phyloP scores from a whole-genome alignment of 2,797 vertebrate species.

The Anguilla marmorata region DNA sequence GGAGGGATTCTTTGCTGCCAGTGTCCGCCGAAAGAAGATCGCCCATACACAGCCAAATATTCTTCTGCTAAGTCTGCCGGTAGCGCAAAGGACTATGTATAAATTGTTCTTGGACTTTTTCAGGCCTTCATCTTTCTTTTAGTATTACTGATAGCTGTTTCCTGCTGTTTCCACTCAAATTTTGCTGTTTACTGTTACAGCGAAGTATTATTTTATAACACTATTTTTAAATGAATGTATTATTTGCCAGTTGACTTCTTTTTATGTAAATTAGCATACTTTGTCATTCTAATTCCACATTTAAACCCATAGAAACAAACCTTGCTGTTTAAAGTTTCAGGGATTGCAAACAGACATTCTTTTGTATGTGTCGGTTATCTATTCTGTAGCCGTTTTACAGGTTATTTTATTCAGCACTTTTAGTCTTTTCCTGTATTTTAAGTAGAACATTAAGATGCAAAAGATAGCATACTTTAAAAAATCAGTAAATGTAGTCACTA shows the following conservation, averaged over 20 bases:
- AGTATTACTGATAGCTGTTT: not conserved
- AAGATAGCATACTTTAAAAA: not conserved
- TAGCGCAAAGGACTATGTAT: slow-evolving; percentile 68
- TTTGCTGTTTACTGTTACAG: not conserved
- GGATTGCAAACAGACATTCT: not conserved
- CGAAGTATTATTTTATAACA: slow-evolving; percentile 2
- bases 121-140: not conserved
- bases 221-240: not conserved
- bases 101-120: slow-evolving; percentile 32
- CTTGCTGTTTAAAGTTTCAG: not conserved
- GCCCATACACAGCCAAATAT: slow-evolving; percentile 61
- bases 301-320: not conserved
- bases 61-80: slow-evolving; percentile 61
- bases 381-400: not conserved
- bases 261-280: not conserved
- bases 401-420: not conserved
- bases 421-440: not conserved
- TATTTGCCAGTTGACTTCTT: not conserved
- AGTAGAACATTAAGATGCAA: not conserved
- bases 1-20: slow-evolving; percentile 80
- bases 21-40: slow-evolving; percentile 57
- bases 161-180: not conserved
- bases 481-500: not conserved
- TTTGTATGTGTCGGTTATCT: not conserved
- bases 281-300: not conserved